A percentile compares a stretch with the other conserved stretches of the same genome.
Evolutionary conservation across 2,797 vertebrate species (phyloP).

Genomic region (Mormyrus hasselquistii): DNA sequence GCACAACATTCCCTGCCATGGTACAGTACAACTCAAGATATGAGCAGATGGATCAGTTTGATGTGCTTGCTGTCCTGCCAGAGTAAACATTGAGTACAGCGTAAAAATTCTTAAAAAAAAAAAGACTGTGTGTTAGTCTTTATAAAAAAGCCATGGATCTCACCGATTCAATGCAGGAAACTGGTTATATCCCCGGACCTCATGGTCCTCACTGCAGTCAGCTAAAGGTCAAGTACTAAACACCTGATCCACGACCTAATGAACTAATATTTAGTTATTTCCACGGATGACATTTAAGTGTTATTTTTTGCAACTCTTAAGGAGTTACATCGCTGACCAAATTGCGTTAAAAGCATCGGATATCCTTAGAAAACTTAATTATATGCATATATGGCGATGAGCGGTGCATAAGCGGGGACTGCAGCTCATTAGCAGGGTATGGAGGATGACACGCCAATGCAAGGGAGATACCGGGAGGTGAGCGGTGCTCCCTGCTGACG

Average conservation of each 20-base stretch:
- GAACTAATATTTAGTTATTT: conserved; percentile 7
- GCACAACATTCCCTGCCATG: background rate
- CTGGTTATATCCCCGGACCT: background rate
- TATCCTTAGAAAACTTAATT: background rate
- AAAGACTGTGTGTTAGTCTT: background rate
- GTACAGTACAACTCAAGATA: background rate
- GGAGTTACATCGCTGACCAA: background rate
- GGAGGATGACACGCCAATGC: background rate
- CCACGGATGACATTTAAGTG: background rate
- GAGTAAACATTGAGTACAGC: background rate
- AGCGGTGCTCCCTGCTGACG: background rate
- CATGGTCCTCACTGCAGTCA: background rate
- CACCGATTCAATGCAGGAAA: background rate
- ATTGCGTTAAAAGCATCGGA: background rate
- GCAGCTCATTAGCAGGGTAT: background rate
- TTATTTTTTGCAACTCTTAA: background rate
- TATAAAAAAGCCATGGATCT: background rate
- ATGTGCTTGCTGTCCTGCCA: background rate
- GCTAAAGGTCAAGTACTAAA: background rate
- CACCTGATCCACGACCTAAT: background rate
- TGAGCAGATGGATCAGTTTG: background rate
- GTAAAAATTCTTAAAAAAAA: background rate
- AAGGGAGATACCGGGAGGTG: background rate
- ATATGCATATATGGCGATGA: background rate
- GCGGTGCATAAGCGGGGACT: background rate